phyloP scores from a whole-genome alignment of 2,797 vertebrate species.

The Lepidocolaptes lacrymiger region DNA sequence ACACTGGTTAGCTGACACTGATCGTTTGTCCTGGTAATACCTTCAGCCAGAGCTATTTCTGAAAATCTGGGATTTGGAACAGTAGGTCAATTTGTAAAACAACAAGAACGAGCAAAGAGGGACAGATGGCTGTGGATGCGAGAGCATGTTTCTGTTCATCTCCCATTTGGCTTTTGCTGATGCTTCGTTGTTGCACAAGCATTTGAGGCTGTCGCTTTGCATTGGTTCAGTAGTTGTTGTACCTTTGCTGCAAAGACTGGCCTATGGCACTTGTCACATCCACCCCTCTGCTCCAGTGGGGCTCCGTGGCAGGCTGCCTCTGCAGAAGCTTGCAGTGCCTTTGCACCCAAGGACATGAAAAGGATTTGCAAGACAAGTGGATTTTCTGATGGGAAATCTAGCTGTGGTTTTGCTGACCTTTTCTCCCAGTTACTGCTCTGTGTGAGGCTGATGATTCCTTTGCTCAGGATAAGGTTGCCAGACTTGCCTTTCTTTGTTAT shows the following conservation, averaged over 20 bases:
- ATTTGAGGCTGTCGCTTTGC: background rate
- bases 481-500: background rate
- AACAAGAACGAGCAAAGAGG: background rate
- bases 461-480: background rate
- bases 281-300: background rate
- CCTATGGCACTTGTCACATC: background rate
- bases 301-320: background rate
- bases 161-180: conserved; percentile 47
- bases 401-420: background rate
- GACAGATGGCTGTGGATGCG: conserved; percentile 49
- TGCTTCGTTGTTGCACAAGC: background rate
- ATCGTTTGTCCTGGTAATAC: conserved; percentile 16
- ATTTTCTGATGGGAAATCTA: background rate
- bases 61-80: conserved; percentile 63
- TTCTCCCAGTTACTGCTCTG: background rate
- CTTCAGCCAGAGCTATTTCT: conserved; percentile 45
- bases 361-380: background rate
- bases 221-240: background rate
- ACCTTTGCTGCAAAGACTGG: conserved; percentile 13
- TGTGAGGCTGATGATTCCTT: background rate
- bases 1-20: conserved; percentile 5
- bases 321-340: background rate
- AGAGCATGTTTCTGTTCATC: conserved; percentile 48
- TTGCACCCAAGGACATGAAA: background rate
- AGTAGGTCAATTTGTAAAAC: conserved; percentile 67